Conservation (phyloP, 2,797 vertebrate species). For the Paratrypauchen microcephalus region DNA sequence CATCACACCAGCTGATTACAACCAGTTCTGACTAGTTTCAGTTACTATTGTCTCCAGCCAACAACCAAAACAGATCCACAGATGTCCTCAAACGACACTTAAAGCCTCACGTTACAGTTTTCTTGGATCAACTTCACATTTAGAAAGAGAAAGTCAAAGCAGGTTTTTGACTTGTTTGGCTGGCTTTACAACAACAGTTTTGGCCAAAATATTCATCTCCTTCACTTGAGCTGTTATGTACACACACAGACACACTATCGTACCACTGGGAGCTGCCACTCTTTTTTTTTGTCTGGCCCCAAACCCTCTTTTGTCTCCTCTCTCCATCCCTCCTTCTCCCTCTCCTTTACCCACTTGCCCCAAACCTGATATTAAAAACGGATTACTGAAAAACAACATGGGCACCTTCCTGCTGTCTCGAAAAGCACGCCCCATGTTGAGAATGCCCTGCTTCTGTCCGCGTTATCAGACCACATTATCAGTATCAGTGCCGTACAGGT, state of each 20-base stretch:
- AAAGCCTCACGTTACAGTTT: not conserved
- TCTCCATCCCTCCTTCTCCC: conserved; percentile 27
- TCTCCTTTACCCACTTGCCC: conserved; percentile 30
- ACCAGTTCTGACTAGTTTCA: not conserved
- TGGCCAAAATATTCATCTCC: conserved; percentile 48
- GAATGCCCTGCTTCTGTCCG: conserved; percentile 10
- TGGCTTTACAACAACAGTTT: conserved; percentile 15
- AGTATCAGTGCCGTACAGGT: conserved; percentile 24
- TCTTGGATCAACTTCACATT: not conserved
- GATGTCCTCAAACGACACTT: not conserved
- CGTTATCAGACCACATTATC: conserved; percentile 3
- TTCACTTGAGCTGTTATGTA: conserved; percentile 60
- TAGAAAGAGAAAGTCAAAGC: conserved; percentile 5
- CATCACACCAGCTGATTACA: not conserved
- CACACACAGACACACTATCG: conserved; percentile 48
- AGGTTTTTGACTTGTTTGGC: conserved; percentile 25
- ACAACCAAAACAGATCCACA: not conserved
- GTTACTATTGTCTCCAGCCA: not conserved
- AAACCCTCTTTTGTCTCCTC: conserved; percentile 58
- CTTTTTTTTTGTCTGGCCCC: conserved; percentile 58
- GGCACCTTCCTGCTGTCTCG: conserved; percentile 66
- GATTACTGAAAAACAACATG: conserved; percentile 71
- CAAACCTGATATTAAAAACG: conserved; percentile 76
- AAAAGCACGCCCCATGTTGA: conserved; percentile 44
- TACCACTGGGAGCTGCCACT: conserved; percentile 49